Evolutionary conservation across 1,140 invertebrate genomes (phyloP).

Genomic region (Dufourea novaeangliae): DNA sequence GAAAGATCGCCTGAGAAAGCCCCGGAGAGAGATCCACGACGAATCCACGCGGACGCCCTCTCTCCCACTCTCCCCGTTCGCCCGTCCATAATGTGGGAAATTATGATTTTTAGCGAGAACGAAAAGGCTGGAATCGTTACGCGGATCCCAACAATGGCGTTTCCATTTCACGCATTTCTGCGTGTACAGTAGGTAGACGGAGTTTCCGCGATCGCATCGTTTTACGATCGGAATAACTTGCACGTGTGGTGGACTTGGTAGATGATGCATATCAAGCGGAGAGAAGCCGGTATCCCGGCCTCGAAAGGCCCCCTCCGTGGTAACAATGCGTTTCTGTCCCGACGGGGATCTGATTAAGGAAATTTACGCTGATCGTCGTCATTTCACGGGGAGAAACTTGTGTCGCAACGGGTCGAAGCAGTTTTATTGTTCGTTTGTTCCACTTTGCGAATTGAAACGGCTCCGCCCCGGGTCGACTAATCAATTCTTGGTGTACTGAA

Average conservation of each 20-base stretch:
- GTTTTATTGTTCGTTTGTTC: conserved; percentile 31
- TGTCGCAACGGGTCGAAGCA: conserved; percentile 20
- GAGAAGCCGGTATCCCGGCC: neutral
- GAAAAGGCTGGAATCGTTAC: neutral
- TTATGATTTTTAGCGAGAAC: conserved; percentile 33
- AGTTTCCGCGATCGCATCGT: conserved; percentile 45
- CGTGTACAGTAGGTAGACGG: neutral
- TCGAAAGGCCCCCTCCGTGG: neutral
- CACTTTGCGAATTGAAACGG: neutral
- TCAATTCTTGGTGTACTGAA: conserved; percentile 1
- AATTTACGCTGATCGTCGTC: conserved; percentile 36
- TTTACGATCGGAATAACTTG: conserved; percentile 42
- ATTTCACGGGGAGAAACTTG: conserved; percentile 25
- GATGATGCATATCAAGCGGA: conserved; percentile 52
- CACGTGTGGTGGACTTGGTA: neutral
- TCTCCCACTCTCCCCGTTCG: no score
- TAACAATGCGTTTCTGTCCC: conserved; percentile 41
- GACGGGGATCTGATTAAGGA: conserved; percentile 27
- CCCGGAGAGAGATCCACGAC: no score
- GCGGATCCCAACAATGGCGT: conserved; percentile 45
- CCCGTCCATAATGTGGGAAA: conserved; percentile 48
- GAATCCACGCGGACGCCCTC: neutral
- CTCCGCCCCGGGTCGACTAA: neutral
- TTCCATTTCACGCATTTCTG: conserved; percentile 50
- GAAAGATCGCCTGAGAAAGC: conserved; percentile 12